A percentile compares a stretch with the other conserved stretches of the same genome.
Conservation (phyloP, 2,888 invertebrate species). For the Agonopterix heracliana region DNA sequence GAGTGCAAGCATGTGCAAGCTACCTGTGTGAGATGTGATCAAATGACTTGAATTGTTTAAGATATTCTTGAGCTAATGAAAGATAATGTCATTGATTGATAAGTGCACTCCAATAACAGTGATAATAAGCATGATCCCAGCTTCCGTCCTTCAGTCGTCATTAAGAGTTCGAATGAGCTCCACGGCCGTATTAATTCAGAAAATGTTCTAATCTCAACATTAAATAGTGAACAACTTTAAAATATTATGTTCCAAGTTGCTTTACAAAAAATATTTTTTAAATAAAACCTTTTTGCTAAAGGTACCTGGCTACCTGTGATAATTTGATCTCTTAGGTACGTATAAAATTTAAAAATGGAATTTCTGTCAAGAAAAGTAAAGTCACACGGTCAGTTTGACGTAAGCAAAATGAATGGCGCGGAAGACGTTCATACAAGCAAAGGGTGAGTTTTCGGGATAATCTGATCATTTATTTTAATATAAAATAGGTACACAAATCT, state of each 20-base stretch:
- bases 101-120: not conserved
- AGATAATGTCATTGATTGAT: not conserved
- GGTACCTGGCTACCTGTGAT: slow-evolving; percentile 33
- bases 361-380: slow-evolving; percentile 54
- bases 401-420: slow-evolving; percentile 57
- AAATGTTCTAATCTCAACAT: not conserved
- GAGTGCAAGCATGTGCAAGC: no score
- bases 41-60: no score
- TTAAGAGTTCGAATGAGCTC: slow-evolving; percentile 47
- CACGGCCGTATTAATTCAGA: slow-evolving; percentile 15
- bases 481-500: no score
- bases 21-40: no score
- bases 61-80: not conserved
- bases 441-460: slow-evolving; percentile 35
- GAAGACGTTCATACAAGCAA: slow-evolving; percentile 23
- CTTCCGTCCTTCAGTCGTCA: slow-evolving; percentile 55
- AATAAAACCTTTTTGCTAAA: slow-evolving; percentile 12
- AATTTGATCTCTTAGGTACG: slow-evolving; percentile 31
- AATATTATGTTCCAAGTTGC: not conserved
- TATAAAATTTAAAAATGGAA: slow-evolving; percentile 50
- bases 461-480: no score
- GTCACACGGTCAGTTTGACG: slow-evolving; percentile 48
- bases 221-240: not conserved
- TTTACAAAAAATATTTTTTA: not conserved
- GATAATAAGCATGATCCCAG: slow-evolving; percentile 30